Percentiles rank a stretch among this genome's conserved stretches.
phyloP scores from a whole-genome alignment of 1,140 invertebrate genomes.

The Drosophila ogumai region DNA sequence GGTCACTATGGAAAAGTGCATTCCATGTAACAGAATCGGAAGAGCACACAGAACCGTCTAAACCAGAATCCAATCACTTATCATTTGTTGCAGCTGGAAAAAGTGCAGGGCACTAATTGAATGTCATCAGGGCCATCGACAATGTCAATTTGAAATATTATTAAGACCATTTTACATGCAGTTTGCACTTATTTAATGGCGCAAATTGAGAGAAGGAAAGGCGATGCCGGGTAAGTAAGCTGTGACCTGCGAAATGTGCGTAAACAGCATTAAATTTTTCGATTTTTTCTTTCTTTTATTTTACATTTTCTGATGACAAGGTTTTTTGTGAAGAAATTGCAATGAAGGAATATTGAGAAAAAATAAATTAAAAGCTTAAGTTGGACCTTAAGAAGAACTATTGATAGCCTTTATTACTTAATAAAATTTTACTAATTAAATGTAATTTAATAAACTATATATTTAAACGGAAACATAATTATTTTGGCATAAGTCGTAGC shows the following conservation, averaged over 20 bases:
- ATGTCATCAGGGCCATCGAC: slow-evolving; percentile 38
- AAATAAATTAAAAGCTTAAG: background rate
- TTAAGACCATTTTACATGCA: slow-evolving; percentile 44
- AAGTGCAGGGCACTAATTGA: slow-evolving; percentile 37
- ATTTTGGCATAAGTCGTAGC: background rate
- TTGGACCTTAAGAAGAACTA: background rate
- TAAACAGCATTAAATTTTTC: slow-evolving; percentile 70
- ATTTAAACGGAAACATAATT: background rate
- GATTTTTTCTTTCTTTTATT: background rate
- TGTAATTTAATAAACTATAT: background rate
- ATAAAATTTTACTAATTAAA: too few relatives aligned
- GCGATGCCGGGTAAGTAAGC: slow-evolving; percentile 2
- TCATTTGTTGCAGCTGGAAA: slow-evolving; percentile 32
- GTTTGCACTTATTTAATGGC: slow-evolving; percentile 8
- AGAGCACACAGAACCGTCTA: slow-evolving; percentile 18
- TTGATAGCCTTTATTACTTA: too few relatives aligned
- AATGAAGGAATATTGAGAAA: background rate
- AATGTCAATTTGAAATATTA: slow-evolving; percentile 45
- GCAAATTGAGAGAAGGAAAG: slow-evolving; percentile 8
- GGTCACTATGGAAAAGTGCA: slow-evolving; percentile 11
- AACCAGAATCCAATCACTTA: slow-evolving; percentile 48
- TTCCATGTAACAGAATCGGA: slow-evolving; percentile 21
- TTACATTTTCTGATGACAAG: slow-evolving; percentile 23
- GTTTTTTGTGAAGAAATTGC: slow-evolving; percentile 7
- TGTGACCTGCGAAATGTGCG: slow-evolving; percentile 61